Evolutionary conservation across 1,140 invertebrate species (phyloP), one percentile per base, ranked within the genome.

Genomic region (Lepidurus arcticus): DNA sequence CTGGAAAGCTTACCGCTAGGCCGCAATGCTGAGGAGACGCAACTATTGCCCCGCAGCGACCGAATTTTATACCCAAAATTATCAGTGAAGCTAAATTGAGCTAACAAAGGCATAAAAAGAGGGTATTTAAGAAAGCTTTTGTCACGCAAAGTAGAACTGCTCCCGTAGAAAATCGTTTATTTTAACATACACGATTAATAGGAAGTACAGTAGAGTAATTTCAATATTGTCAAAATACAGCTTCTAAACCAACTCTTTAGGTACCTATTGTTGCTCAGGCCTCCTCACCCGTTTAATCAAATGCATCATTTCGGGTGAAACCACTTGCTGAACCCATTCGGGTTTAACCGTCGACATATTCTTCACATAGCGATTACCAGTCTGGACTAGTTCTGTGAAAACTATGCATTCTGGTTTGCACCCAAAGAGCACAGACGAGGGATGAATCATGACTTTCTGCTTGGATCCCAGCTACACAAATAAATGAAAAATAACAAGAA

Each of bases 311-410:
- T 65, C 53, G 21, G 21, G 6, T 0, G 53, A 65, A 65, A 65
- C 13, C 8, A 89, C 85, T 81, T 91, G 89, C 76, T 84, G 82
- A 45, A 95, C 84, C 93, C 94, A 95, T 16, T 92, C 88, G 0
- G 89, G 85, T 82, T 93, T 90, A 53, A 95, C 89, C 44, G 88
- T 88, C 16, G 90, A 92, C 73, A 92, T 87, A 82, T 87, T 89
- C 73, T 92, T 88, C 81, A 98, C 90, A 85, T 94, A 98, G 81
- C 91, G 90, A 82, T 92, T 93, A 47, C 88, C 89, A 0, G 96
- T 97, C 82, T 93, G 89, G 13, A 98, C 89, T 47, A 98, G 88
- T 87, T 98, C 96, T 1, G 92, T 93, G 84, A 93, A 99, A 8
- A 98, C 86, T n/a, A 98, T 87, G 79, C 90, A 91, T 42, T 89